Base-by-base conservation (phyloP, 2,888 invertebrate species). In the Pristionchus exspectatus region DNA sequence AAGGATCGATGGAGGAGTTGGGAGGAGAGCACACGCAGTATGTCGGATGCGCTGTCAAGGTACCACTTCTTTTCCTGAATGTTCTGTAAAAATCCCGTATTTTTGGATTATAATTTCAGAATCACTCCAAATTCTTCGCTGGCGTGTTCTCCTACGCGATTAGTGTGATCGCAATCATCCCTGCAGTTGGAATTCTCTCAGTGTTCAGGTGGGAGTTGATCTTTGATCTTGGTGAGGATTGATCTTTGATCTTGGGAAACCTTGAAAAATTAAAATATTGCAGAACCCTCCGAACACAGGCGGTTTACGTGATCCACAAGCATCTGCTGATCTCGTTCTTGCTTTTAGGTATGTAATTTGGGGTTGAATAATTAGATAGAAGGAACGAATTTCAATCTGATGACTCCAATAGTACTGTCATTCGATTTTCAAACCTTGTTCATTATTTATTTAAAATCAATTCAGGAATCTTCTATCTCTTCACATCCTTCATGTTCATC, bases 311-410 rank as follows among this genome's bases (percentile, higher is more conserved):
- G 81, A 91, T 94, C 21, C 95, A 95, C 89, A 91, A 92, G 33
- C 93, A 95, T 88, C 90, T 95, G 18, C 92, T 95, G 56, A 66
- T 92, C 54, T 95, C 95, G 1, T 94, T 95, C 66, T 91, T 95
- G 27, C 90, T 93, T 59, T 59, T 63, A 81, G 90, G 90, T n/a
- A 9, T 30, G 83, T 9, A 50, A 50, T 50, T 50, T 9, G 44
- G 9, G 44, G 9, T 50, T 12, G 9, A 0, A 10, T 12, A 3
- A 50, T 50, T 38, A 2, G 38, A 38, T 3, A 38, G 38, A 38
- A 3, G 38, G 38, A 38, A n/a, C n/a, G n/a, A n/a, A n/a, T n/a
- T n/a, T n/a, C n/a, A n/a, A n/a, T n/a, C n/a, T n/a, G n/a, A n/a
- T n/a, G n/a, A n/a, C n/a, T n/a, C n/a, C n/a, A n/a, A n/a, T n/a